phyloP scores from a whole-genome alignment of 2,113 vertebrate genomes.

The Agelaius tricolor region DNA sequence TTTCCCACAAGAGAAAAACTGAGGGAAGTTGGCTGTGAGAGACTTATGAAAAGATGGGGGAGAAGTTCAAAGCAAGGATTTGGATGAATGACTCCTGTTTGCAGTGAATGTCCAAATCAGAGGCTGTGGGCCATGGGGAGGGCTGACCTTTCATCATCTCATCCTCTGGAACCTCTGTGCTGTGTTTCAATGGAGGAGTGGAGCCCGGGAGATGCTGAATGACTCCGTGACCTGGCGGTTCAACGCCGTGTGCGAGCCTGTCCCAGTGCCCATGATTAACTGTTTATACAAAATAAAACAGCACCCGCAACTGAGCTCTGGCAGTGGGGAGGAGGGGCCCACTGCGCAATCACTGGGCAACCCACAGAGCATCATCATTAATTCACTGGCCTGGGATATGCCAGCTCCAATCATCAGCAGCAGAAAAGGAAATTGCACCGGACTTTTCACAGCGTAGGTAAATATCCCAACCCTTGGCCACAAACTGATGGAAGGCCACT shows the following conservation, averaged over 20 bases:
- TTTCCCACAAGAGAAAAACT: not conserved
- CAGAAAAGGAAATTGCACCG: not conserved
- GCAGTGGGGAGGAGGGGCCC: not conserved
- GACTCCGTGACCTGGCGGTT: not conserved
- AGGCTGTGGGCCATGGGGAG: not conserved
- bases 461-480: not conserved
- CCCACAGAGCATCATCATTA: not conserved
- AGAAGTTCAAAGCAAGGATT: not conserved
- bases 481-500: not conserved
- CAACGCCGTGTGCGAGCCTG: fast-evolving
- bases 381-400: not conserved
- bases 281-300: not conserved
- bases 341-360: not conserved
- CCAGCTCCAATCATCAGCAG: not conserved
- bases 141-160: not conserved
- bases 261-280: fast-evolving
- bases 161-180: not conserved
- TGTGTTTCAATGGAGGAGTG: not conserved
- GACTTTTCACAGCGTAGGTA: not conserved
- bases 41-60: not conserved
- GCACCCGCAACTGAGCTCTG: fast-evolving
- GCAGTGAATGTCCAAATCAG: not conserved
- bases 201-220: not conserved
- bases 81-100: not conserved
- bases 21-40: not conserved